phyloP scores from a whole-genome alignment of 2,888 invertebrate genomes.

The Teleogryllus oceanicus region DNA sequence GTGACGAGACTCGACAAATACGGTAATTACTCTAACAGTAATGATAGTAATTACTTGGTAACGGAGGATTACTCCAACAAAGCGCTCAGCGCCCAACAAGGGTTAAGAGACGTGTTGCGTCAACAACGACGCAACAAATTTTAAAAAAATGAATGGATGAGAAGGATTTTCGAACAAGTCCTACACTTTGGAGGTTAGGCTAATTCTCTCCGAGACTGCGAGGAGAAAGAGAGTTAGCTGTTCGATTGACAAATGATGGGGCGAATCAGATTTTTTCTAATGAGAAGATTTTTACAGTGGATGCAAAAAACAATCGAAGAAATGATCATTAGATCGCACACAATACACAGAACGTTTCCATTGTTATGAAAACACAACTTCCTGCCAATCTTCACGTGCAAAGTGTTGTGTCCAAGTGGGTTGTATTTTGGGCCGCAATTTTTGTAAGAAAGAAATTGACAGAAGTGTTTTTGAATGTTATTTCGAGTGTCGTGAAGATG shows the following conservation, averaged over 20 bases:
- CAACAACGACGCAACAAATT: no score
- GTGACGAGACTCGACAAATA: no score
- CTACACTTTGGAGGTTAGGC: background rate
- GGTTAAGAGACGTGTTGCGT: no score
- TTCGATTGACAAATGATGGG: no score
- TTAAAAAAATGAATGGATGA: no score
- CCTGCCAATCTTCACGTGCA: background rate
- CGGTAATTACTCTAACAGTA: no score
- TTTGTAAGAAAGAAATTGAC: background rate
- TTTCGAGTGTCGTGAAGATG: background rate
- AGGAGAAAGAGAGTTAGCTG: background rate
- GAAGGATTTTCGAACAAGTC: background rate
- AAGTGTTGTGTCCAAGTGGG: background rate
- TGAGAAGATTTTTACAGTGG: background rate
- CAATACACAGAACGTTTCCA: background rate
- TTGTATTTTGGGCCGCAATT: no score
- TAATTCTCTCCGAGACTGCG: background rate
- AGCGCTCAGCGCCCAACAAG: no score
- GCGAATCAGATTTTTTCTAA: constrained; percentile 19
- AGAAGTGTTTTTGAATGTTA: background rate
- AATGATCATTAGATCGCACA: background rate
- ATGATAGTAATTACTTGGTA: no score
- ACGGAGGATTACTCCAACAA: no score
- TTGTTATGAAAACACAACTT: background rate
- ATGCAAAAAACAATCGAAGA: background rate